Conservation (phyloP, 2,888 invertebrate species). For the Ormyrus rosae region DNA sequence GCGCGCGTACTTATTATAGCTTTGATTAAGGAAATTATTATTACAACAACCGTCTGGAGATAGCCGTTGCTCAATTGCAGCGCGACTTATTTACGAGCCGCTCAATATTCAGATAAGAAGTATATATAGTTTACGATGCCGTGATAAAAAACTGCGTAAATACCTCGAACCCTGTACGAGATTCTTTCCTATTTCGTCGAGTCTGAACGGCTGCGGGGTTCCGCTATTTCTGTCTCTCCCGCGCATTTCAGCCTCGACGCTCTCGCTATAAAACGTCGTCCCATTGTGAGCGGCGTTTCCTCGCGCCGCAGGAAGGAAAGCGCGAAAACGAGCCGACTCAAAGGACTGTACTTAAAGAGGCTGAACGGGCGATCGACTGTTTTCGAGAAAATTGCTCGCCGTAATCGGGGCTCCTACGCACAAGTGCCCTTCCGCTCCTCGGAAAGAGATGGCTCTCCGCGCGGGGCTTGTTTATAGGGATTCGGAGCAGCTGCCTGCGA, state of each 20-base stretch:
- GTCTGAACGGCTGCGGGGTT: too few relatives aligned
- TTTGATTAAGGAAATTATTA: too few relatives aligned
- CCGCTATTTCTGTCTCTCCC: neutral
- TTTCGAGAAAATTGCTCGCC: conserved; percentile 33
- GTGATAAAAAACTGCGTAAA: too few relatives aligned
- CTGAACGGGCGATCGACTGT: neutral
- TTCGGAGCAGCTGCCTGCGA: conserved; percentile 23
- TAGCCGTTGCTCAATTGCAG: too few relatives aligned
- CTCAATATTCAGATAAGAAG: too few relatives aligned
- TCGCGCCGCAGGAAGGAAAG: conserved; percentile 19
- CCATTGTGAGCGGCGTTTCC: neutral
- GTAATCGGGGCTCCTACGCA: neutral
- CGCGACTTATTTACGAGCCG: too few relatives aligned
- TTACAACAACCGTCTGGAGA: too few relatives aligned
- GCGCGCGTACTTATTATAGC: too few relatives aligned
- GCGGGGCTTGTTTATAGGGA: conserved; percentile 5
- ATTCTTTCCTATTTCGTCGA: too few relatives aligned
- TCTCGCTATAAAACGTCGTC: neutral
- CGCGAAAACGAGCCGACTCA: neutral
- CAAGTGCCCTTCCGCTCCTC: neutral
- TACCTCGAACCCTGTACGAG: too few relatives aligned
- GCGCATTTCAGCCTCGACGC: neutral
- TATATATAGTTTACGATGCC: too few relatives aligned
- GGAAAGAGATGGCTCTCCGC: neutral
- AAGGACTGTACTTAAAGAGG: too few relatives aligned